Evolutionary conservation across 2,888 invertebrate genomes (phyloP), one percentile per base, ranked within the genome.

Genomic region (Lamproptera curius): DNA sequence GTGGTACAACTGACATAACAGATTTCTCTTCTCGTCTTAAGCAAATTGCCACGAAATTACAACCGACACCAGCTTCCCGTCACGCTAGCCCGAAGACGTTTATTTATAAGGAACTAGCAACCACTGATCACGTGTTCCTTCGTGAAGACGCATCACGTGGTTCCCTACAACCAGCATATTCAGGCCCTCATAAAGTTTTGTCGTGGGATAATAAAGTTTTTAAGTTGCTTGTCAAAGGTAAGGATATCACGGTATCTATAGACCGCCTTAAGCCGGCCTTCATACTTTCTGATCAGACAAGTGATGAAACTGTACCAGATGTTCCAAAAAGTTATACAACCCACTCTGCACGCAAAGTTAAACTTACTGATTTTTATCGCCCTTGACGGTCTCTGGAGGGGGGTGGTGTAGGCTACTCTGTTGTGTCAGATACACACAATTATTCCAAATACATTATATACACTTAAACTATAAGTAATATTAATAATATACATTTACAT

Each of bases 101-200:
- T n/a, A n/a, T n/a, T n/a, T n/a, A n/a, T n/a, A n/a, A n/a, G n/a
- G n/a, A n/a, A n/a, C n/a, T n/a, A n/a, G n/a, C n/a, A n/a, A n/a
- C n/a, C n/a, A 16, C 38, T 38, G 38, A 38, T 16, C 38, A 38
- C 16, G 38, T 38, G 16, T 38, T 38, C 17, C 38, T 38, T 38
- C 38, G 38, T 38, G 38, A 16, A 16, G 38, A 38, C 38, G 38
- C 38, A 38, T 16, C 38, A 38, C 38, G 38, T 16, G 38, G 38
- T 4, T 38, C 16, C 4, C 6, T 38, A 2, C 38, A 28, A 36
- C n/a, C n/a, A n/a, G n/a, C n/a, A n/a, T n/a, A n/a, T n/a, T n/a
- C n/a, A n/a, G n/a, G n/a, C n/a, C n/a, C n/a, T n/a, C n/a, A n/a
- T n/a, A n/a, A n/a, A n/a, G n/a, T n/a, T n/a, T n/a, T n/a, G n/a